These are phyloP conservation scores for Therioaphis trifolii DNA, from an alignment of 2,888 invertebrate genomes.

Conservation along the genomic window DNA sequence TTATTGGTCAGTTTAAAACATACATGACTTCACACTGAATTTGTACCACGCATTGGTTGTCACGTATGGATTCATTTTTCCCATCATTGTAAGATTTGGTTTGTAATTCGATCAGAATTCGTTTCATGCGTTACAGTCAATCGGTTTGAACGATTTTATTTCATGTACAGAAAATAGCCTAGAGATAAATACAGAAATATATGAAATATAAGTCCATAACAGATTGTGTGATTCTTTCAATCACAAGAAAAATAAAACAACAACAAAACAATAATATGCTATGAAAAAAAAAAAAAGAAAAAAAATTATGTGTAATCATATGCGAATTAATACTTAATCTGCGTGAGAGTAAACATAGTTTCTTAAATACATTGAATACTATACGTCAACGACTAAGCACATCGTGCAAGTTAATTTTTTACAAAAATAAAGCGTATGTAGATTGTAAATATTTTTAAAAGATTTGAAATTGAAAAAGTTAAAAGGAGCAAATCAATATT, in stretches of 20 bases:
- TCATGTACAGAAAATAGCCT: neutral
- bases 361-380: too few species aligned
- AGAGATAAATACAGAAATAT: neutral
- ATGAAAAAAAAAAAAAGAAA: too few species aligned
- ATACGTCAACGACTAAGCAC: too few species aligned
- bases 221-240: neutral
- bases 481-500: too few species aligned
- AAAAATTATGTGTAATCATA: too few species aligned
- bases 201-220: neutral
- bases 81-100: neutral
- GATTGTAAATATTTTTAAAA: too few species aligned
- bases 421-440: too few species aligned
- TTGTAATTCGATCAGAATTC: constrained; percentile 33
- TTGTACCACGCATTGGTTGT: too few species aligned
- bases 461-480: too few species aligned
- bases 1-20: neutral
- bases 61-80: neutral
- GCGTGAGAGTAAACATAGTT: too few species aligned
- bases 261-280: neutral
- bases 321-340: too few species aligned
- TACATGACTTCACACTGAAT: neutral
- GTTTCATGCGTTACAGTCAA: neutral
- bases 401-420: too few species aligned
- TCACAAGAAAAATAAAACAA: neutral
- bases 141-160: constrained; percentile 9